A percentile compares a stretch with the other conserved stretches of the same genome.
phyloP scores from a whole-genome alignment of 2,888 invertebrate genomes.

The Embidobia sp. region DNA sequence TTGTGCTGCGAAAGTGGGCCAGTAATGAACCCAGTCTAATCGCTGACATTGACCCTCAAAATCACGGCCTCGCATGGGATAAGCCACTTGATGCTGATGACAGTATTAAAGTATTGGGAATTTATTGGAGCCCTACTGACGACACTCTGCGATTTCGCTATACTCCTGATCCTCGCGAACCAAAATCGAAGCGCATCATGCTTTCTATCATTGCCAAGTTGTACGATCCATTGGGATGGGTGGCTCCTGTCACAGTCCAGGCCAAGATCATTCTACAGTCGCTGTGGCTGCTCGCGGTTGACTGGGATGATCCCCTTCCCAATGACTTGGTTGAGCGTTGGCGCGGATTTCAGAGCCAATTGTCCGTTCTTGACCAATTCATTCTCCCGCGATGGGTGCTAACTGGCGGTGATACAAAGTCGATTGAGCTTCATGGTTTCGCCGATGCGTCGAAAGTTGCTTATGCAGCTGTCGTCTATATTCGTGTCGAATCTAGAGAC shows the following conservation, averaged over 20 bases:
- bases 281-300: neutral
- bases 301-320: neutral
- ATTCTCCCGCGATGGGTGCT: neutral
- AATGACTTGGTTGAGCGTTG: too few species aligned
- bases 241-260: neutral
- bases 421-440: neutral
- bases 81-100: neutral
- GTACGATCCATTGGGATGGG: slow-evolving; percentile 5
- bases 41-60: neutral
- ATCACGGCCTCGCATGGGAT: slow-evolving; percentile 9
- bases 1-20: slow-evolving; percentile 10
- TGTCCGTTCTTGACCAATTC: neutral
- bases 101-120: slow-evolving; percentile 1
- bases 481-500: neutral
- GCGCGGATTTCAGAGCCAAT: too few species aligned
- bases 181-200: neutral
- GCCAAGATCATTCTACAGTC: neutral
- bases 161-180: neutral
- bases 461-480: slow-evolving; percentile 5
- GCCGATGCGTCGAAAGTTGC: slow-evolving; percentile 2
- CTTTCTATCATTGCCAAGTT: neutral
- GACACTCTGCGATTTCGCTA: neutral
- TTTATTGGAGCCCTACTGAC: neutral
- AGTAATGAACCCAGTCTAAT: neutral
- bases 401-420: neutral